Evolutionary conservation across 2,113 vertebrate species (phyloP).

Genomic region (Caretta caretta): DNA sequence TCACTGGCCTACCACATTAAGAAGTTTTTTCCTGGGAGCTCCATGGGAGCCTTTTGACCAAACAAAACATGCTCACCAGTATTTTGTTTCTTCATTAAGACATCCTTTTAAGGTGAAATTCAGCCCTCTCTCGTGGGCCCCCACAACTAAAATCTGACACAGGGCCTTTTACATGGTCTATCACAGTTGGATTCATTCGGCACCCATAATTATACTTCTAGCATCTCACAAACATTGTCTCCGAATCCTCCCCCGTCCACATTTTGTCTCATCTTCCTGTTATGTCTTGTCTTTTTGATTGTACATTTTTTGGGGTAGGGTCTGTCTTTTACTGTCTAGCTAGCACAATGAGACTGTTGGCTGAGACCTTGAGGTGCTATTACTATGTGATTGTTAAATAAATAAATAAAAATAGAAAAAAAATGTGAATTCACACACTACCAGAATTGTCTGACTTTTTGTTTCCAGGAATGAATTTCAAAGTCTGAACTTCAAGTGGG

Average conservation of each 20-base stretch:
- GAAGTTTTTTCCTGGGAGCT: not conserved
- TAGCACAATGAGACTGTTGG: fast-evolving
- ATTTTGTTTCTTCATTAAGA: not conserved
- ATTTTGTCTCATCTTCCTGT: not conserved
- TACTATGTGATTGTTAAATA: not conserved
- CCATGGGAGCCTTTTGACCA: not conserved
- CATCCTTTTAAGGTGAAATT: not conserved
- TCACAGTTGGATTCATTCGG: not conserved
- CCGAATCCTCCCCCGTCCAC: not conserved
- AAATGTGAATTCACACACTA: fast-evolving
- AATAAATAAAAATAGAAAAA: not conserved
- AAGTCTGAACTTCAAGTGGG: not conserved
- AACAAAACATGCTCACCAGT: not conserved
- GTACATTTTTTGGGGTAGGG: not conserved
- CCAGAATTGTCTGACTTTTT: not conserved
- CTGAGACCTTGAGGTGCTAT: not conserved
- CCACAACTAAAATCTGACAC: not conserved
- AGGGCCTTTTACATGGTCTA: not conserved
- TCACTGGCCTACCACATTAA: not conserved
- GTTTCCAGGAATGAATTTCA: not conserved
- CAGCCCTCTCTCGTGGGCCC: not conserved
- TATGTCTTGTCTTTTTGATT: not conserved
- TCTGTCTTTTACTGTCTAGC: not conserved
- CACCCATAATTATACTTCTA: too few species aligned
- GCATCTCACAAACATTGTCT: not conserved